A percentile compares a stretch with the other conserved stretches of the same genome.
These are phyloP conservation scores for Orchestes rusci DNA, from an alignment of 2,888 invertebrate species.

Conservation along the genomic window DNA sequence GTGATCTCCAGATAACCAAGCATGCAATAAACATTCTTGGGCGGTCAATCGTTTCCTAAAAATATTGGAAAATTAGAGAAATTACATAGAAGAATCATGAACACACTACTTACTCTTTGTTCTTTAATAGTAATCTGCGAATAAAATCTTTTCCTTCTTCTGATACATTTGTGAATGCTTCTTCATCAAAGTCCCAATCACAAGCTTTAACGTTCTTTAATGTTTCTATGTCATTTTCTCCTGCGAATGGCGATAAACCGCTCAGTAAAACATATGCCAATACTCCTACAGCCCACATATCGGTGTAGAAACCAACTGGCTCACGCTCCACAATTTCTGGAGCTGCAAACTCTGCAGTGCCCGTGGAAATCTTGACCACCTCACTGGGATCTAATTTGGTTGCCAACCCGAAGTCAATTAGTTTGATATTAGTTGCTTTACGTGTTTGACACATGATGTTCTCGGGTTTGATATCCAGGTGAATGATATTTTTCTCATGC, in stretches of 20 bases:
- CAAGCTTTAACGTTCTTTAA: constrained; percentile 97
- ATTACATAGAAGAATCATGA: too few species aligned
- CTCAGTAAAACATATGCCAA: constrained; percentile 96
- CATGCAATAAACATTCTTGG: constrained; percentile 91
- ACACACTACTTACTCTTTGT: constrained; percentile 75
- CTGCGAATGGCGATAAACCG: constrained; percentile 97
- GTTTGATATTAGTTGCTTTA: constrained; percentile 89
- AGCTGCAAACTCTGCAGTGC: constrained; percentile 99
- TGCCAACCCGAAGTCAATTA: constrained; percentile 99
- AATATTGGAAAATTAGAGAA: too few species aligned
- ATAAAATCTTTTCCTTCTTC: constrained; percentile 99
- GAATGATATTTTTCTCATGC: constrained; percentile 99
- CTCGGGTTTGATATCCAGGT: constrained; percentile 94
- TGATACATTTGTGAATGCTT: constrained; percentile 89
- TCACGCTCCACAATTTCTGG: constrained; percentile 98
- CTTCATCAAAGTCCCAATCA: constrained; percentile 98
- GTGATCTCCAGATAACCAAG: constrained; percentile 90
- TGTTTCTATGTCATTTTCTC: constrained; percentile 97
- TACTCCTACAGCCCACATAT: constrained; percentile 99
- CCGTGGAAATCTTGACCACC: constrained; percentile 97
- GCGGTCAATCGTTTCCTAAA: constrained; percentile 92
- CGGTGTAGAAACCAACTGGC: constrained; percentile 99
- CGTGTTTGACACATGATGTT: constrained; percentile 99
- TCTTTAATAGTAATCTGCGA: constrained; percentile 79
- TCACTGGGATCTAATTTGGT: constrained; percentile 97